These are phyloP conservation scores for Nipponia nippon DNA, from an alignment of 2,113 vertebrate species.

Conservation along the genomic window DNA sequence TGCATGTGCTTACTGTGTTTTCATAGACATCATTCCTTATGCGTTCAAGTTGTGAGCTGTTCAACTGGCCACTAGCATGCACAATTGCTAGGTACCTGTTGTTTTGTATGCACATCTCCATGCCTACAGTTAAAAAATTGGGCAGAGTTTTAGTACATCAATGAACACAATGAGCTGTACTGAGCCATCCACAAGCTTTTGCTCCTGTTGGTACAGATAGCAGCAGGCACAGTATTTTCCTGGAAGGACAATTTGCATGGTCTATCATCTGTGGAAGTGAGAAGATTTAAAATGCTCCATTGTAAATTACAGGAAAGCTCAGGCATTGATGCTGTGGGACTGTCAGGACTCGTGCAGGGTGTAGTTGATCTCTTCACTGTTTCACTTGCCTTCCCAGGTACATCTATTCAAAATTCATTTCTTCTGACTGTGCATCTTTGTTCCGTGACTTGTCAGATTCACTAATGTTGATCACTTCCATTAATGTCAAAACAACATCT, in stretches of 20 bases:
- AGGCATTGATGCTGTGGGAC: background rate
- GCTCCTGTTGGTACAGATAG: background rate
- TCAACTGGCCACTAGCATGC: fast-evolving
- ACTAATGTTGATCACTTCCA: background rate
- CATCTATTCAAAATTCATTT: background rate
- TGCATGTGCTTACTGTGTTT: background rate
- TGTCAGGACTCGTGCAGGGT: background rate
- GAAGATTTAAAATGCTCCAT: background rate
- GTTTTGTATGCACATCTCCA: background rate
- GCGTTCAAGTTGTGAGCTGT: background rate
- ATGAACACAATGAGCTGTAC: fast-evolving
- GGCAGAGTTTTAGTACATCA: background rate
- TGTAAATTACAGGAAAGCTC: background rate
- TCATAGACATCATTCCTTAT: background rate
- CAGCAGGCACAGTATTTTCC: background rate
- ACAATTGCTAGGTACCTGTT: background rate
- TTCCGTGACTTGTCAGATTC: background rate
- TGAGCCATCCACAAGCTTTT: background rate
- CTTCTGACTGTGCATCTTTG: background rate
- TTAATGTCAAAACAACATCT: background rate
- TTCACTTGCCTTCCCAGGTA: background rate
- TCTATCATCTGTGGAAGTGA: background rate
- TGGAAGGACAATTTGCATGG: background rate
- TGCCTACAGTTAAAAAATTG: background rate
- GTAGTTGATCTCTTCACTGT: background rate